Conservation (phyloP, 2,113 vertebrate genomes). For the Coregonus clupeaformis region DNA sequence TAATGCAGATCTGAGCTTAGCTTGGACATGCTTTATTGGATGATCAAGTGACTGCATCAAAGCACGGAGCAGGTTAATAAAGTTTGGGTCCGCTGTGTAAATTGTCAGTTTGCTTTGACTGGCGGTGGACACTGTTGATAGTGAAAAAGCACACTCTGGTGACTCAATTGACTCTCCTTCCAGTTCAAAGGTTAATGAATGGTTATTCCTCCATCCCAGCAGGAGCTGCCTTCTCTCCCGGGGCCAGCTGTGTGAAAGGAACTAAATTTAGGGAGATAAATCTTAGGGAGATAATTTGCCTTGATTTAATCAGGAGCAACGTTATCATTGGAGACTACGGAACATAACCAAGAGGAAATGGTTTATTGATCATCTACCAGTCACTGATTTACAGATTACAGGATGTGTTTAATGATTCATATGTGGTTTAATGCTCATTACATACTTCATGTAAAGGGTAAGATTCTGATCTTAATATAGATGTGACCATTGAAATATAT, state of each 20-base stretch:
- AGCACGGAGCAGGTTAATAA: conserved; percentile 58
- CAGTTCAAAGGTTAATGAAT: conserved; percentile 79
- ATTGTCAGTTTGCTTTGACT: conserved; percentile 55
- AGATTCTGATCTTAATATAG: too few relatives aligned
- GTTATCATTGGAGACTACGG: conserved; percentile 64
- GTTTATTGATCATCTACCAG: conserved; percentile 60
- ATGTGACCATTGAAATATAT: not conserved
- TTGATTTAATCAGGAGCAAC: conserved; percentile 65
- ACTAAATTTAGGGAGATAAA: conserved; percentile 68
- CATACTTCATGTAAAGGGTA: conserved; percentile 24
- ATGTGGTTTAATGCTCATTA: conserved; percentile 56
- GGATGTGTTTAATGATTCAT: conserved; percentile 45
- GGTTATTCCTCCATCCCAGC: conserved; percentile 73
- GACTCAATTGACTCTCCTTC: conserved; percentile 62
- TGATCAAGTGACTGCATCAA: conserved; percentile 52
- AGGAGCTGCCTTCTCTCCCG: conserved; percentile 64
- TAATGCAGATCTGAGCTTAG: conserved; percentile 18
- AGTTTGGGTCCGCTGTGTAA: conserved; percentile 52
- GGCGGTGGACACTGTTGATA: conserved; percentile 17
- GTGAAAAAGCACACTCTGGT: conserved; percentile 38
- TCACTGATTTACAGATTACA: conserved; percentile 15
- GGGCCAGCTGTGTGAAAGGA: conserved; percentile 66
- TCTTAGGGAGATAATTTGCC: conserved; percentile 64
- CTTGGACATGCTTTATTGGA: conserved; percentile 29
- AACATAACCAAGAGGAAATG: conserved; percentile 69